Percentiles rank a stretch among this genome's conserved stretches.
Evolutionary conservation across 2,797 vertebrate genomes (phyloP).

Genomic region (Diplodus sargus): DNA sequence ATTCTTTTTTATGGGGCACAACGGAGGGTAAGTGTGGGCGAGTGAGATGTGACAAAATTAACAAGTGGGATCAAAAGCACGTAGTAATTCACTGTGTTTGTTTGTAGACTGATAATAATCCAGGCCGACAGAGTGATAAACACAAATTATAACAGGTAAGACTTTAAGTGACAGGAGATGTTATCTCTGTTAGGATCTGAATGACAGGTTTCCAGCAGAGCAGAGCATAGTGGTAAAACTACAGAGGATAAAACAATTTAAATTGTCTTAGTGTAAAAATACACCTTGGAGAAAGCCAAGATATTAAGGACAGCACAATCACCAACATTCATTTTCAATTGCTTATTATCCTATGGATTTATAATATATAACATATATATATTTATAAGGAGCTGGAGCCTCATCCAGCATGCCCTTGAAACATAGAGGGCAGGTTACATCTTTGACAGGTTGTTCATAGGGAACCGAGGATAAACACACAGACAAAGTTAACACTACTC

Average conservation of each 20-base stretch:
- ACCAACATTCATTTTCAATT: not conserved
- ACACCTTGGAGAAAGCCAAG: not conserved
- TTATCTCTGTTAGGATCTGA: slow-evolving; percentile 3
- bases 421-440: not conserved
- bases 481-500: not conserved
- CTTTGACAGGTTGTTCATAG: not conserved
- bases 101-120: slow-evolving; percentile 8
- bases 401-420: not conserved
- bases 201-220: not conserved
- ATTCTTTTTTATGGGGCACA: slow-evolving; percentile 3
- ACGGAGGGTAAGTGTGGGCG: not conserved
- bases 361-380: too few species aligned
- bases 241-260: not conserved
- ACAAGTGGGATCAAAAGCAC: slow-evolving; percentile 14
- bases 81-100: not conserved
- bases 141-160: not conserved
- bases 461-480: not conserved
- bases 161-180: not conserved
- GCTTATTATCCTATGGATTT: not conserved
- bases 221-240: not conserved
- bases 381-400: not conserved
- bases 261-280: not conserved
- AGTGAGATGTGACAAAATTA: slow-evolving; percentile 11
- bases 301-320: not conserved
- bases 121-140: slow-evolving; percentile 13